These are phyloP conservation scores for Cyphomyrus discorhynchus DNA, from an alignment of 2,113 vertebrate genomes.

Conservation along the genomic window DNA sequence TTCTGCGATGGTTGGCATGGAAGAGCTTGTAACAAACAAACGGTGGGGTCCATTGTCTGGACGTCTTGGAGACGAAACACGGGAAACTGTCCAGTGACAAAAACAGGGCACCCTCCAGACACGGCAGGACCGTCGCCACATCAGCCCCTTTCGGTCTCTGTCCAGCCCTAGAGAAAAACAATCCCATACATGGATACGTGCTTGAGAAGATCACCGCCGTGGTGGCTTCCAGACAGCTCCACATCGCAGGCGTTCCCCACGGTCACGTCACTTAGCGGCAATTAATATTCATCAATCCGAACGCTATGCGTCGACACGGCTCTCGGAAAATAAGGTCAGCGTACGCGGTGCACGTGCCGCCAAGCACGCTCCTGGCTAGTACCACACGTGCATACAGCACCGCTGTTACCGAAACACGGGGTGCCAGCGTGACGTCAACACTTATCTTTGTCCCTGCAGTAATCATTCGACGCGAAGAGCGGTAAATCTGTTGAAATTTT, in stretches of 20 bases:
- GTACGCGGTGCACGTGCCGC: not conserved
- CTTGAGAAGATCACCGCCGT: not conserved
- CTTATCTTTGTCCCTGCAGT: not conserved
- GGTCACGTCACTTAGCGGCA: not conserved
- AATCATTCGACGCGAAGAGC: not conserved
- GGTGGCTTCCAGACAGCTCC: not conserved
- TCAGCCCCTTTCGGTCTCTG: not conserved
- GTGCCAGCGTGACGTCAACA: not conserved
- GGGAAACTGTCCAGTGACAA: not conserved
- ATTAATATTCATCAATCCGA: not conserved
- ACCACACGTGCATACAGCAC: not conserved
- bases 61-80: not conserved
- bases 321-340: not conserved
- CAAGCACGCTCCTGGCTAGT: not conserved
- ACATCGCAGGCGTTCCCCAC: not conserved
- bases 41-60: not conserved
- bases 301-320: not conserved
- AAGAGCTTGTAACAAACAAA: slow-evolving; percentile 5
- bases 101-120: slow-evolving; percentile 14
- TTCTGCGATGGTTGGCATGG: not conserved
- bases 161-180: slow-evolving; percentile 9
- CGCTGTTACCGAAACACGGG: not conserved
- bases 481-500: not conserved
- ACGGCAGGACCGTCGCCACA: not conserved
- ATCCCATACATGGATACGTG: slow-evolving; percentile 15